Conservation (phyloP, 2,113 vertebrate genomes). For the Clarias gariepinus region DNA sequence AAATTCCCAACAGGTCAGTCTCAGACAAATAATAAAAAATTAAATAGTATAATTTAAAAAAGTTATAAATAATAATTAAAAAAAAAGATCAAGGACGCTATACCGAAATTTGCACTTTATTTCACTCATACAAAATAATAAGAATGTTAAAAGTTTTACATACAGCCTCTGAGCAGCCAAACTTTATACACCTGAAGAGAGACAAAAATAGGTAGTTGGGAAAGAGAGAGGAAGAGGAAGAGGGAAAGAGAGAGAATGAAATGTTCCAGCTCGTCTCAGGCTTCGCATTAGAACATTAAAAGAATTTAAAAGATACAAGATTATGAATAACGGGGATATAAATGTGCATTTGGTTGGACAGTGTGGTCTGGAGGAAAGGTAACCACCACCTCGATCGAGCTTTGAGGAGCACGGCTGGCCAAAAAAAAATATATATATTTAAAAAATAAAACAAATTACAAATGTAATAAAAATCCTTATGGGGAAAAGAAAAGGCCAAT, state of each 20-base stretch:
- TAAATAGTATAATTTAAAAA: neutral
- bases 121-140: conserved; percentile 82
- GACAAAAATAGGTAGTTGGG: conserved; percentile 27
- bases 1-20: neutral
- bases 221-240: conserved; percentile 36
- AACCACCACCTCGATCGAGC: neutral
- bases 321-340: conserved; percentile 34
- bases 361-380: neutral
- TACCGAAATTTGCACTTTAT: conserved; percentile 78
- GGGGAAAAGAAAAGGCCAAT: neutral
- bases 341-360: conserved; percentile 33
- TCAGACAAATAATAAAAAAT: neutral
- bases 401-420: neutral
- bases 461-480: neutral
- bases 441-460: neutral
- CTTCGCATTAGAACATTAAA: conserved; percentile 66
- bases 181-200: conserved; percentile 65
- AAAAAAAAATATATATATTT: neutral
- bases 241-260: no score
- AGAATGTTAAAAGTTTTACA: conserved; percentile 79
- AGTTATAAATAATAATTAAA: neutral
- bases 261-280: conserved; percentile 47
- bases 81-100: neutral
- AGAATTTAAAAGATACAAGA: conserved; percentile 67
- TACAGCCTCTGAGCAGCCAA: conserved; percentile 68